Evolutionary conservation across 92 coral and sea anemone species (phyloP).

Genomic region (Porites evermanni): DNA sequence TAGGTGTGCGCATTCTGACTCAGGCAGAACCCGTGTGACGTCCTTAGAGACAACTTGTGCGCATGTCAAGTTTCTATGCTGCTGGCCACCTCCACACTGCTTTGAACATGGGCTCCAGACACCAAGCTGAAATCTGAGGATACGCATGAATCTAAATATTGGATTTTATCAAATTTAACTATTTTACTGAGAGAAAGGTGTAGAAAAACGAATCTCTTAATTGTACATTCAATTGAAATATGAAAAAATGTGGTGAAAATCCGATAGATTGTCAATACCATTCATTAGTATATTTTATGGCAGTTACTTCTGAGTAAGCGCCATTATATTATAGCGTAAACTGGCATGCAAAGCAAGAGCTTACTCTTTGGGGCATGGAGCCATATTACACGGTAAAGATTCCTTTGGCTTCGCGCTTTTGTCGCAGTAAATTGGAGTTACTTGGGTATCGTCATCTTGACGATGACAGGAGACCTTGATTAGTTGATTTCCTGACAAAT

Average conservation of each 20-base stretch:
- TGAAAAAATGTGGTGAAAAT: too few species aligned
- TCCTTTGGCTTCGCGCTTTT: conserved; percentile 65
- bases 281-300: too few species aligned
- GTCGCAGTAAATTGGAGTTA: conserved; percentile 72
- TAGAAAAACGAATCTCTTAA: too few species aligned
- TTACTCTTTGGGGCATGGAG: conserved; percentile 84
- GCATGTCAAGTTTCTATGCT: conserved; percentile 60
- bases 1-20: conserved; percentile 28
- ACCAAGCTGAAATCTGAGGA: conserved; percentile 43
- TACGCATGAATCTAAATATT: neutral
- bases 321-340: neutral
- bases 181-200: too few species aligned
- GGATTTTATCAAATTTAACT: too few species aligned
- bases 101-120: conserved; percentile 70
- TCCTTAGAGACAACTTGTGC: conserved; percentile 49
- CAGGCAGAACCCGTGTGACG: conserved; percentile 18
- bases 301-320: too few species aligned
- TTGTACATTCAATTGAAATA: too few species aligned
- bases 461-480: conserved; percentile 83
- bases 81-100: conserved; percentile 78
- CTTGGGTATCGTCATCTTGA: conserved; percentile 75
- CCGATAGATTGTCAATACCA: too few species aligned
- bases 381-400: conserved; percentile 75
- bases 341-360: neutral
- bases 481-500: conserved; percentile 53